A percentile compares a stretch with the other conserved stretches of the same genome.
Evolutionary conservation across 2,113 vertebrate genomes (phyloP).

Genomic region (Lophura nycthemera): DNA sequence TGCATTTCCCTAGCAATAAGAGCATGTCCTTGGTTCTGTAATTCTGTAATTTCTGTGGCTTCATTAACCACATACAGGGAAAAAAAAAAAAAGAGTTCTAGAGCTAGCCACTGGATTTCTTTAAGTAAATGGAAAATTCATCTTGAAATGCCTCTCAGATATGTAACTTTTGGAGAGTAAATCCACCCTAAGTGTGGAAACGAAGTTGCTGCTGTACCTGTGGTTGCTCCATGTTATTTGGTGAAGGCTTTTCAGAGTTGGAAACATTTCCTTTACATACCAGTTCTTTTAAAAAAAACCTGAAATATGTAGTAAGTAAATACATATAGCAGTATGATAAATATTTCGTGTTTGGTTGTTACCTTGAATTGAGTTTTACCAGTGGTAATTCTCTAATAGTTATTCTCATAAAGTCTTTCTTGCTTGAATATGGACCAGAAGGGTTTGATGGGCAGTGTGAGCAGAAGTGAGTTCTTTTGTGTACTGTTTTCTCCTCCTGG

Average conservation of each 20-base stretch:
- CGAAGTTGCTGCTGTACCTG: fast-evolving
- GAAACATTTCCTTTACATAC: background rate
- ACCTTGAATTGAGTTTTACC: background rate
- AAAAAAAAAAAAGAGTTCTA: too few relatives aligned
- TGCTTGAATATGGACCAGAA: background rate
- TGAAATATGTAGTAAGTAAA: background rate
- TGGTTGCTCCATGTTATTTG: background rate
- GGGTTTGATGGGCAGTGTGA: background rate
- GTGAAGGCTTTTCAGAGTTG: background rate
- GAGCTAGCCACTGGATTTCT: background rate
- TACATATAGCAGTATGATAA: background rate
- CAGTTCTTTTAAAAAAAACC: background rate
- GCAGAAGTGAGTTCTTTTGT: background rate
- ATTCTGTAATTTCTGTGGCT: background rate
- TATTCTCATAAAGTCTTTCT: background rate
- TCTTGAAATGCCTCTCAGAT: background rate
- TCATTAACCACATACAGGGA: fast-evolving
- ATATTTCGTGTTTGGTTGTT: background rate
- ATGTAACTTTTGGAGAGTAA: background rate
- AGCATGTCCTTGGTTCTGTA: background rate
- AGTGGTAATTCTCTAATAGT: background rate
- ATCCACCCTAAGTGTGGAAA: background rate
- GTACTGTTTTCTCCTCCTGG: background rate
- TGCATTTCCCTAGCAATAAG: background rate
- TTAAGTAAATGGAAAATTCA: background rate